Evolutionary conservation across 2,797 vertebrate genomes (phyloP).

Genomic region (Alfaro cultratus): DNA sequence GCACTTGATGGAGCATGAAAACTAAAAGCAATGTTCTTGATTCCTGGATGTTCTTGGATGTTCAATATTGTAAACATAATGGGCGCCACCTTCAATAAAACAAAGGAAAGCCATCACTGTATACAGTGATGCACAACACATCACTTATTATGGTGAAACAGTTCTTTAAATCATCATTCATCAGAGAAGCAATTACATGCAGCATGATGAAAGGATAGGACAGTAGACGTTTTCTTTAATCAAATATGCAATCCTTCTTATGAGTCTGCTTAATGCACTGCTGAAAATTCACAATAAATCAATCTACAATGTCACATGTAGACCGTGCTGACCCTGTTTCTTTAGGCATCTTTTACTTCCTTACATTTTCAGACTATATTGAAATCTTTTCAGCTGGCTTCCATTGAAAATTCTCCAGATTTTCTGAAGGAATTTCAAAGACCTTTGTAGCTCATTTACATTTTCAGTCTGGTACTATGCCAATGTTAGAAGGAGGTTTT

Average conservation of each 20-base stretch:
- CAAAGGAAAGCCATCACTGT: slow-evolving; percentile 3
- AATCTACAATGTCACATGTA: background rate
- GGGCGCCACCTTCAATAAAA: slow-evolving; percentile 13
- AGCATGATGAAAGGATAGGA: background rate
- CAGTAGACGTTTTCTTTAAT: background rate
- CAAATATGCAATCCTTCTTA: slow-evolving; percentile 5
- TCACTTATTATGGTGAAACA: slow-evolving; percentile 10
- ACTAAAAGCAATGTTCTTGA: slow-evolving; percentile 19
- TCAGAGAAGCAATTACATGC: slow-evolving; percentile 2
- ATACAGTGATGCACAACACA: slow-evolving; percentile 7
- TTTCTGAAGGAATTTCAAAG: background rate
- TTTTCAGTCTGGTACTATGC: background rate
- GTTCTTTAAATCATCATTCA: slow-evolving; percentile 14
- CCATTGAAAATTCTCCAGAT: background rate
- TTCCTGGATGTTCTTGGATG: slow-evolving; percentile 12
- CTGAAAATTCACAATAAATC: background rate
- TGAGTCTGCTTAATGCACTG: background rate
- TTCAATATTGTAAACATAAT: slow-evolving; percentile 4
- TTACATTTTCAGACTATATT: background rate
- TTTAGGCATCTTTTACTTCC: background rate
- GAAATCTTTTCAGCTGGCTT: background rate
- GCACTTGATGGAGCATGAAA: slow-evolving; percentile 33
- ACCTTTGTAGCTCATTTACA: background rate
- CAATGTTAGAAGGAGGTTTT: background rate
- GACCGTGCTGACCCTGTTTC: background rate